These are phyloP conservation scores for Dromiciops gliroides DNA, from an alignment of 2,113 vertebrate genomes.

Conservation along the genomic window DNA sequence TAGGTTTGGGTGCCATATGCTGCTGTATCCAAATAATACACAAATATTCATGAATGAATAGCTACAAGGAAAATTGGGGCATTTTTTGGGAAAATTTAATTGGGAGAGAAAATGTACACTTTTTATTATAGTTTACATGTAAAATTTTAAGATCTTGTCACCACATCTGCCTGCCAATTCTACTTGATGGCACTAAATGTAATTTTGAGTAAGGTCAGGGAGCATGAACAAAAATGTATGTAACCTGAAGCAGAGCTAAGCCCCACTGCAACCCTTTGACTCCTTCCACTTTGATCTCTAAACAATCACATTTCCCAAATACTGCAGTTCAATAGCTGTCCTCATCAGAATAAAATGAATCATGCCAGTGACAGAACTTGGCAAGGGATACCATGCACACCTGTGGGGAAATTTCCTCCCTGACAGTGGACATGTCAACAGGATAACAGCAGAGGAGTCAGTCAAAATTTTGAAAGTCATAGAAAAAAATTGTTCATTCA, in stretches of 20 bases:
- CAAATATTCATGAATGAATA: conserved; percentile 45
- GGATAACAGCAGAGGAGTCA: background rate
- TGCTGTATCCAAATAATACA: background rate
- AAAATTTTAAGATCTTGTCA: conserved; percentile 44
- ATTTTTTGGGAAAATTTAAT: background rate
- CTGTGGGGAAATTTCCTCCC: background rate
- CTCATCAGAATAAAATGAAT: conserved; percentile 58
- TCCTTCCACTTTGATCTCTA: conserved; percentile 36
- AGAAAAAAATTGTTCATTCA: conserved; percentile 11
- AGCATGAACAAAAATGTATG: background rate
- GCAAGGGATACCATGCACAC: conserved; percentile 22
- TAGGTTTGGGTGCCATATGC: background rate
- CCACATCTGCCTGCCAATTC: conserved; percentile 24
- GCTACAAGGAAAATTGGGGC: conserved; percentile 18
- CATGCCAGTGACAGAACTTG: conserved; percentile 48
- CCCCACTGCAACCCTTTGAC: conserved; percentile 34
- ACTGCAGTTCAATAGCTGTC: background rate
- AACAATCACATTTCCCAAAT: conserved; percentile 20
- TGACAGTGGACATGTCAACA: background rate
- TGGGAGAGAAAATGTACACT: conserved; percentile 25
- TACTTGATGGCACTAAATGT: conserved; percentile 21
- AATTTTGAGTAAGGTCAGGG: background rate
- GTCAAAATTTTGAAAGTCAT: conserved; percentile 8
- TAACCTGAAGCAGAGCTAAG: conserved; percentile 34
- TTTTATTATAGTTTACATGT: conserved; percentile 50